A percentile compares a stretch with the other conserved stretches of the same genome.
Conservation (phyloP, 2,888 invertebrate species). For the Macrophya alboannulata region DNA sequence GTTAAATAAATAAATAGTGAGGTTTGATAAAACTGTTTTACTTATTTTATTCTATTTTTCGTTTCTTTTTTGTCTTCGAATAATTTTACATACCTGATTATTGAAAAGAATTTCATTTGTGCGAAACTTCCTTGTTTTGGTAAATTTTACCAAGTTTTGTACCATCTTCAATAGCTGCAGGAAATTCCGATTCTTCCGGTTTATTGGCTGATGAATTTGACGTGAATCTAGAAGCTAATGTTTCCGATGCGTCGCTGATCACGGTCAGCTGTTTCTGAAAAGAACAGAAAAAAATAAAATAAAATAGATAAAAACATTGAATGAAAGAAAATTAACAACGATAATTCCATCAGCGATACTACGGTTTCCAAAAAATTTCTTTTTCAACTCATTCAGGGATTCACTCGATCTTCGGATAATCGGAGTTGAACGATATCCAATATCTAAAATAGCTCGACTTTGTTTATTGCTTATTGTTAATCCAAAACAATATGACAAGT, state of each 20-base stretch:
- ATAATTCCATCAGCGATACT: neutral
- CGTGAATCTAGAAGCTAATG: constrained; percentile 39
- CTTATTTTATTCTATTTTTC: neutral
- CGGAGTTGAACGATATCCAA: too few relatives aligned
- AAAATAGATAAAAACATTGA: neutral
- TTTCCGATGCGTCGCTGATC: constrained; percentile 51
- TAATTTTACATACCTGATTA: neutral
- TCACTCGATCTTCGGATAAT: too few relatives aligned
- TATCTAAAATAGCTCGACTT: too few relatives aligned
- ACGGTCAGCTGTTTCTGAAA: constrained; percentile 52
- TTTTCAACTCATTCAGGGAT: too few relatives aligned
- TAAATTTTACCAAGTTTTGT: neutral
- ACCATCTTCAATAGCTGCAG: constrained; percentile 2
- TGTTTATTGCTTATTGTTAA: too few relatives aligned
- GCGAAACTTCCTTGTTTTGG: constrained; percentile 5
- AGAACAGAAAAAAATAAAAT: neutral
- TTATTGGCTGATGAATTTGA: constrained; percentile 13
- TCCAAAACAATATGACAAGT: too few relatives aligned
- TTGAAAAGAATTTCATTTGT: neutral
- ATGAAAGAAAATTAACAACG: neutral
- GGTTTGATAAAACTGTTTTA: neutral
- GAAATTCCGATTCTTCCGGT: neutral
- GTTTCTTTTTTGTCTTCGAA: neutral
- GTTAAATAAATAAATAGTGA: too few relatives aligned
- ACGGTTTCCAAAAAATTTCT: too few relatives aligned